Evolutionary conservation across 23 tunicate species (phyloP), one percentile per base, ranked within the genome.

Genomic region (Trididemnum clinides): DNA sequence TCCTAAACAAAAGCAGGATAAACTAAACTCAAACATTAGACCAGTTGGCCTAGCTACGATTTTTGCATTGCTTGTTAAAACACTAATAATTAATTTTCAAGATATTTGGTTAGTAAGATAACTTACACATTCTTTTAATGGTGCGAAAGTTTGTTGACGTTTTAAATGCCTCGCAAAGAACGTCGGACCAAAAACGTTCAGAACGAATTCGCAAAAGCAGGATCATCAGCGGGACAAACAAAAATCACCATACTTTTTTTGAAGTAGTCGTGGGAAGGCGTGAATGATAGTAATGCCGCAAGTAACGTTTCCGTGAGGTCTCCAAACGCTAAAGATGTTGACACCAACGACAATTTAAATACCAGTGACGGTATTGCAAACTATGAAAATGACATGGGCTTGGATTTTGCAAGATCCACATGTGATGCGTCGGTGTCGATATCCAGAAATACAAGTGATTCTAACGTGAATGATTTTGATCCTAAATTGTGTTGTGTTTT

Each of bases 201-300:
- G 75, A 66, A 66, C 30, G 37, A 66, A 3, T 31, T 66, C 37
- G 36, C 75, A 66, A 66, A 66, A 66, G 36, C 75, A 66, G 75
- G 75, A 66, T 66, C 75, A 28, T 29, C 75, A 66, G 75, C 75
- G 75, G 75, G 75, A 31, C 75, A 66, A 66, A 66, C 37, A 66
- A 66, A 66, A 66, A 66, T 66, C 75, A 66, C 75, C 36, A 66
- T 66, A 66, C 75, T 66, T 66, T 66, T 31, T 66, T 66, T 66
- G 75, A 6, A 66, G 75, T 66, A 66, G 75, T 37, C 4, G 37
- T 28, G 75, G 75, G 37, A 66, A 66, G 75, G 37, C 6, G 75
- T 66, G 36, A 36, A 66, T 66, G 75, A 32, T 66, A 6, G 37
- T 62, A 62, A 62, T 62, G 69, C 69, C 69, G 69, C 27, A 21